Conservation (phyloP, 2,888 invertebrate genomes). For the Drosophila hamatofila region DNA sequence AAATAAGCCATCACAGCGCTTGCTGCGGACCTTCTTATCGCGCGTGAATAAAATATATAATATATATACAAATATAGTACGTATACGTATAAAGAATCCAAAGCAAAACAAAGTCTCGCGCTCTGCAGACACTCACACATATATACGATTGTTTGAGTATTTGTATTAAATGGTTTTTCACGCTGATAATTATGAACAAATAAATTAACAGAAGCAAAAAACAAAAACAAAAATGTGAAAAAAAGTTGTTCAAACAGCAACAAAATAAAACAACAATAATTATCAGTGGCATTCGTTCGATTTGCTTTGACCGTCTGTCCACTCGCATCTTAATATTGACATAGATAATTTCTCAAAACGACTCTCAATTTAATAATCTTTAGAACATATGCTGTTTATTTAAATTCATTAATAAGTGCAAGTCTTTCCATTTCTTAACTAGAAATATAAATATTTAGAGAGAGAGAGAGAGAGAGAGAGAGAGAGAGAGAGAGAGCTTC, state of each 20-base stretch:
- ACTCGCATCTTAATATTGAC: constrained; percentile 11
- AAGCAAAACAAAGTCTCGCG: constrained; percentile 66
- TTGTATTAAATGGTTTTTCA: constrained; percentile 26
- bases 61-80: constrained; percentile 7
- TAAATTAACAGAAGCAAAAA: constrained; percentile 8
- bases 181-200: constrained; percentile 44
- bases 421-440: too few species aligned
- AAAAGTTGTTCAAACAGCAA: constrained; percentile 5
- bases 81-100: constrained; percentile 30
- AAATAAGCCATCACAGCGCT: constrained; percentile 24
- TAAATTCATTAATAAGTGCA: background rate
- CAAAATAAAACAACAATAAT: constrained; percentile 27
- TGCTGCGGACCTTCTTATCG: constrained; percentile 41
- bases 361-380: constrained; percentile 13
- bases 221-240: too few species aligned
- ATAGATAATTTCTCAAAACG: constrained; percentile 6
- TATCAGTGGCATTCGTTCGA: constrained; percentile 32
- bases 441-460: too few species aligned
- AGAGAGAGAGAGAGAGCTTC: too few species aligned
- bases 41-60: constrained; percentile 37
- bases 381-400: background rate
- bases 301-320: constrained; percentile 23
- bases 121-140: constrained; percentile 39
- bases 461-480: too few species aligned
- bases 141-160: background rate